These are phyloP conservation scores for Tachystola acroxantha DNA, from an alignment of 2,888 invertebrate species.

Conservation along the genomic window DNA sequence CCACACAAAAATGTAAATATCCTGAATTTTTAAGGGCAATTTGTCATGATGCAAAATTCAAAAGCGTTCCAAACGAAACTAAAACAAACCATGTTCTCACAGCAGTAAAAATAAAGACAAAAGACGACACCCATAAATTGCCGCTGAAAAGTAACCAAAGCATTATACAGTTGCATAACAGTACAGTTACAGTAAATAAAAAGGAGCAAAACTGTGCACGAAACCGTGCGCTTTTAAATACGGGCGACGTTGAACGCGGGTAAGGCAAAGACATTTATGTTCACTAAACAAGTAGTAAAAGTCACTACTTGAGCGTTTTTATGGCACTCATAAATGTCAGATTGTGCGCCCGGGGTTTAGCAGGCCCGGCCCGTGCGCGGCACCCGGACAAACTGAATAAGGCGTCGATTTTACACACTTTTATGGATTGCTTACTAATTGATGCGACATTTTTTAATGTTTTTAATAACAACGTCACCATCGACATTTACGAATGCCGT, in stretches of 20 bases:
- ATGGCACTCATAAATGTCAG: constrained; percentile 79
- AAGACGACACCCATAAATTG: constrained; percentile 68
- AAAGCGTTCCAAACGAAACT: constrained; percentile 47
- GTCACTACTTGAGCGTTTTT: constrained; percentile 80
- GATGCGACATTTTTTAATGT: constrained; percentile 49
- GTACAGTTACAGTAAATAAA: constrained; percentile 73
- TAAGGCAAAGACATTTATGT: constrained; percentile 79
- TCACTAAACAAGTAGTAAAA: constrained; percentile 80
- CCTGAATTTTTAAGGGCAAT: constrained; percentile 21
- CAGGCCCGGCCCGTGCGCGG: constrained; percentile 43
- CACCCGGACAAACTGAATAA: constrained; percentile 33
- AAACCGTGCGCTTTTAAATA: constrained; percentile 77
- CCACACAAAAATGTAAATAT: constrained; percentile 12
- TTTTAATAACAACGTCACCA: too few relatives aligned
- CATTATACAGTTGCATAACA: constrained; percentile 76
- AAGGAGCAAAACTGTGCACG: constrained; percentile 70
- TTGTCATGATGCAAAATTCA: constrained; percentile 40
- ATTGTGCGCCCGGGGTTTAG: constrained; percentile 72
- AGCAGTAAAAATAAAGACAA: constrained; percentile 67
- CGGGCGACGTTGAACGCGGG: constrained; percentile 73
- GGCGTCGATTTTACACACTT: constrained; percentile 23
- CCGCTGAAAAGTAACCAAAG: constrained; percentile 73
- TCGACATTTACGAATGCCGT: constrained; percentile 30
- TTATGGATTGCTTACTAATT: constrained; percentile 48
- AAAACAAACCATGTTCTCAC: constrained; percentile 59